A percentile compares a stretch with the other conserved stretches of the same genome.
Conservation (phyloP, 2,797 vertebrate genomes). For the Pogoniulus pusillus region DNA sequence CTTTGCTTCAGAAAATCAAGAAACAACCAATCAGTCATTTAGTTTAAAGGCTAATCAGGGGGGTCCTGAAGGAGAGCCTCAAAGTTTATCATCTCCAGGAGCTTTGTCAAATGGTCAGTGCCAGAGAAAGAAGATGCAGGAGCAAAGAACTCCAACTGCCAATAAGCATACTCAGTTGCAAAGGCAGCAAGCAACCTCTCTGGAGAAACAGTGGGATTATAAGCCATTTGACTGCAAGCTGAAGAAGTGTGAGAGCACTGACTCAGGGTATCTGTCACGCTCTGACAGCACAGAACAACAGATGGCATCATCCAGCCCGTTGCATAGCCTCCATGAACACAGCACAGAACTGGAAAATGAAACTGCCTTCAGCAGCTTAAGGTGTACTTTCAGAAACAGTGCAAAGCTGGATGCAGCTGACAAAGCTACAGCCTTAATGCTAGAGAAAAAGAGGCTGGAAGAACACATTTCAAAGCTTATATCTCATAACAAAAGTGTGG, state of each 20-base stretch:
- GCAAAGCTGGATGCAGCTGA: slow-evolving; percentile 32
- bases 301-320: slow-evolving; percentile 73
- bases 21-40: background rate
- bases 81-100: slow-evolving; percentile 2
- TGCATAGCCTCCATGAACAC: slow-evolving; percentile 76
- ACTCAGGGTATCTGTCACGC: slow-evolving; percentile 90
- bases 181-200: slow-evolving; percentile 84
- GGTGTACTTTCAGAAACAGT: slow-evolving; percentile 15
- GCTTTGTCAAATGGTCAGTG: background rate
- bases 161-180: slow-evolving; percentile 79
- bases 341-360: slow-evolving; percentile 80
- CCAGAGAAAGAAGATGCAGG: slow-evolving; percentile 56
- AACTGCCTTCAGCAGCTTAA: slow-evolving; percentile 60
- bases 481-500: slow-evolving; percentile 91
- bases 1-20: slow-evolving; percentile 15
- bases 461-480: slow-evolving; percentile 93
- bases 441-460: slow-evolving; percentile 87
- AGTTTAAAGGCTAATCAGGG: background rate
- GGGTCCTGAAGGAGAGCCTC: slow-evolving; percentile 38
- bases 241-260: slow-evolving; percentile 89
- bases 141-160: slow-evolving; percentile 52
- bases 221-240: slow-evolving; percentile 71
- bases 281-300: slow-evolving; percentile 90
- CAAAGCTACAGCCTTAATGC: slow-evolving; percentile 57
- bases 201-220: slow-evolving; percentile 84